Percentiles rank a stretch among this genome's conserved stretches.
Evolutionary conservation across 2,113 vertebrate genomes (phyloP).

Genomic region (Bos indicus): DNA sequence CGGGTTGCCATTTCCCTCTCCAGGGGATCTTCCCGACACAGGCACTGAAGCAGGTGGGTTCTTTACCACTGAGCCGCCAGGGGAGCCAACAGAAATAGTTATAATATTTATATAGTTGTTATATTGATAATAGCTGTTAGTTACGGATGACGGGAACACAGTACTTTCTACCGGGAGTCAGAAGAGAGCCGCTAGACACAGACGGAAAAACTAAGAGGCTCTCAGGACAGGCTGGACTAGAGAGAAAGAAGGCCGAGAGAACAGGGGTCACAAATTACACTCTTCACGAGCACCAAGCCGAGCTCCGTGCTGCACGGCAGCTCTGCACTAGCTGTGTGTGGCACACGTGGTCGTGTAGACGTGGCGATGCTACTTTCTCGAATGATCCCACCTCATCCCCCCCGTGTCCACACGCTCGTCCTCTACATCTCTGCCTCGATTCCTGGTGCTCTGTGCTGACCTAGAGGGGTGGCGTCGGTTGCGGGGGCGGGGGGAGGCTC

Average conservation of each 20-base stretch:
- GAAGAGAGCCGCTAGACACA: neutral
- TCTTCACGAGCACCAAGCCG: neutral
- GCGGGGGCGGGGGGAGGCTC: neutral
- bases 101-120: neutral
- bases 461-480: neutral
- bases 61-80: neutral
- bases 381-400: neutral
- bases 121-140: neutral
- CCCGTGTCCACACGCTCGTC: rapidly evolving
- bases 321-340: rapidly evolving
- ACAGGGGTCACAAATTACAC: neutral
- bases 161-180: neutral
- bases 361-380: rapidly evolving
- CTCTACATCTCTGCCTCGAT: neutral
- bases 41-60: neutral
- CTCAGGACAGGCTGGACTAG: neutral
- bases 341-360: rapidly evolving
- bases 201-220: neutral
- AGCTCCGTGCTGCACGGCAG: neutral
- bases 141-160: neutral
- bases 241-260: neutral
- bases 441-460: neutral
- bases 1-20: neutral
- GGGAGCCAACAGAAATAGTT: neutral
- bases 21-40: neutral